phyloP scores from a whole-genome alignment of 2,797 vertebrate genomes.

The Pangasius djambal region DNA sequence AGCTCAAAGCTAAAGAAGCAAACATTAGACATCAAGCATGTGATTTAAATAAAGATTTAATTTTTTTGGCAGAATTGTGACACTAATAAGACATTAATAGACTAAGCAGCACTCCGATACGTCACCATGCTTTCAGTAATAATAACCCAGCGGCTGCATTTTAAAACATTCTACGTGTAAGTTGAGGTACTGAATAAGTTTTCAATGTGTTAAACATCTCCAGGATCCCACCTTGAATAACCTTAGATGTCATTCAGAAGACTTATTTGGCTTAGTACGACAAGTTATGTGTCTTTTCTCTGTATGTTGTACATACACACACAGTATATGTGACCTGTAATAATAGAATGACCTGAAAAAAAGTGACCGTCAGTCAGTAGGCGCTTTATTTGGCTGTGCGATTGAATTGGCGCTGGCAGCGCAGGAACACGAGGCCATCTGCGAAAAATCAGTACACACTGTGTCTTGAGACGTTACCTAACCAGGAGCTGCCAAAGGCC shows the following conservation, averaged over 20 bases:
- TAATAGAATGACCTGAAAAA: not conserved
- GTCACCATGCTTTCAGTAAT: not conserved
- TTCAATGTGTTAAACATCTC: not conserved
- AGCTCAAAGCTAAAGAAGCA: not conserved
- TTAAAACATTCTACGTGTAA: not conserved
- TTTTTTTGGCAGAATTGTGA: not conserved
- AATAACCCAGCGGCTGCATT: not conserved
- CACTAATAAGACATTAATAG: not conserved
- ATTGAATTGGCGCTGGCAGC: not conserved
- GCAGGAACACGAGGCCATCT: conserved; percentile 3
- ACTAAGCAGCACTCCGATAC: not conserved
- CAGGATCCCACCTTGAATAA: not conserved
- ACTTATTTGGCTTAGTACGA: not conserved
- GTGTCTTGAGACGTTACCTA: conserved; percentile 27
- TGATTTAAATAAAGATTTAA: not conserved
- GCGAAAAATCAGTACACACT: conserved; percentile 23
- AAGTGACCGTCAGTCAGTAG: not conserved
- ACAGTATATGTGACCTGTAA: not conserved
- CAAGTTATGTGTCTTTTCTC: not conserved
- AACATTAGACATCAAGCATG: not conserved
- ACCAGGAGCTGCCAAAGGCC: conserved; percentile 44
- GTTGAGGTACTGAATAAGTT: not conserved
- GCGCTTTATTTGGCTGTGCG: not conserved
- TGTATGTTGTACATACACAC: not conserved
- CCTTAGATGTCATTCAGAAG: not conserved